Evolutionary conservation across 2,113 vertebrate genomes (phyloP).

Genomic region (Turdus rufiventris): DNA sequence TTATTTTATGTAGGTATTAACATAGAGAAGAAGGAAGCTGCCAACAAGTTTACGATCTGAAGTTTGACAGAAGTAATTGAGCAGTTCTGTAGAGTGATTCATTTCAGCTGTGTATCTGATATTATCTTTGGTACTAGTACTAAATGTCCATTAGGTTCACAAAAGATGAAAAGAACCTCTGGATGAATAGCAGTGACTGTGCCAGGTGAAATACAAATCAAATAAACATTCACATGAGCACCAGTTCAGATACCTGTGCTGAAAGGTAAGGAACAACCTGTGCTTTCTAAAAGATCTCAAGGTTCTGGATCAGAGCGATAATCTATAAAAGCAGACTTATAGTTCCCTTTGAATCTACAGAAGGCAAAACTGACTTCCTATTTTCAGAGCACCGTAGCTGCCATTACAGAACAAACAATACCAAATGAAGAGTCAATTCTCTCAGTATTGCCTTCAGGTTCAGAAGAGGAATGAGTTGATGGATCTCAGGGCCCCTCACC

Average conservation of each 20-base stretch:
- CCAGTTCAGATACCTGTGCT: background rate
- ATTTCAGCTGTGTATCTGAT: background rate
- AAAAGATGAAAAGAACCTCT: conserved; percentile 39
- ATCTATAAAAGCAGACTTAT: background rate
- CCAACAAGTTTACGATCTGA: background rate
- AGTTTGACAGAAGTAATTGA: background rate
- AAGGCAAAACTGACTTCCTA: background rate
- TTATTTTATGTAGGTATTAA: background rate
- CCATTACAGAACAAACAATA: background rate
- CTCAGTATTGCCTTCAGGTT: background rate
- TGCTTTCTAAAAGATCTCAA: background rate
- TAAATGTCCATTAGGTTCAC: background rate
- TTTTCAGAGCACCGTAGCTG: background rate
- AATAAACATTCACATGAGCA: background rate
- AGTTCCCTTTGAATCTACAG: background rate
- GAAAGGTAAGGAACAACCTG: conserved; percentile 5
- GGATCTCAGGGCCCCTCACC: background rate
- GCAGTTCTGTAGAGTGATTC: background rate
- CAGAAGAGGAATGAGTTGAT: background rate
- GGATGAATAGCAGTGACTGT: background rate
- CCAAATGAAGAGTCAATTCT: background rate
- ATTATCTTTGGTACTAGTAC: conserved; percentile 4
- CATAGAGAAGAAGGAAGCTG: background rate
- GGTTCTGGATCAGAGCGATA: background rate
- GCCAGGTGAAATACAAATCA: conserved; percentile 25